Percentiles rank a stretch among this genome's conserved stretches.
Conservation (phyloP, 2,797 vertebrate species). For the Loriculus beryllinus region DNA sequence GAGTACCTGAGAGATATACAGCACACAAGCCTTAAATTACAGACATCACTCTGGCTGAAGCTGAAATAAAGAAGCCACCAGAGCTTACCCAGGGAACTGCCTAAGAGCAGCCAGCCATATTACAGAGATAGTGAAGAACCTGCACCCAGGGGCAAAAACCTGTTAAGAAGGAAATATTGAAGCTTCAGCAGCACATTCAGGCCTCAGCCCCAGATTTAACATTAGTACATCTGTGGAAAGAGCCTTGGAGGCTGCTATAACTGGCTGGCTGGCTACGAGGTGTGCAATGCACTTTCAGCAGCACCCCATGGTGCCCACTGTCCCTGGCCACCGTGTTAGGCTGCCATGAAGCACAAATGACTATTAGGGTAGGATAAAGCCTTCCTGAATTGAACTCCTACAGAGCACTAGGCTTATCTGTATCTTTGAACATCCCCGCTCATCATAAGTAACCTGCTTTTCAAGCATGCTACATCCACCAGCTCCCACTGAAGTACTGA, state of each 20-base stretch:
- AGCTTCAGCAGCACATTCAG: background rate
- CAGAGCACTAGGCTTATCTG: background rate
- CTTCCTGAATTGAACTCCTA: background rate
- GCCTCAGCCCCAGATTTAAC: background rate
- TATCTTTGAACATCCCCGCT: background rate
- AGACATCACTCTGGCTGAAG: background rate
- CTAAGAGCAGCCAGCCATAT: background rate
- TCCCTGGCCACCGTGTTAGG: accelerated
- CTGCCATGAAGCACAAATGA: background rate
- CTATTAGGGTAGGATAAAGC: background rate
- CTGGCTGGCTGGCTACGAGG: background rate
- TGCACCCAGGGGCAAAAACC: background rate
- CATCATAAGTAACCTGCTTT: background rate
- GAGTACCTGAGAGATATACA: background rate
- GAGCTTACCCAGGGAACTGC: background rate
- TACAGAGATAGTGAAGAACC: background rate
- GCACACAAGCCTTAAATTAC: background rate
- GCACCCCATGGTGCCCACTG: accelerated
- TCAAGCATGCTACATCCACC: background rate
- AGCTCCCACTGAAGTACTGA: background rate
- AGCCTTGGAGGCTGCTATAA: accelerated
- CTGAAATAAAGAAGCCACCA: background rate
- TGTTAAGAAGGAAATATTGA: background rate
- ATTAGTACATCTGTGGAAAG: background rate
- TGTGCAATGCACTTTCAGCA: background rate